These are phyloP conservation scores for mouse (Mus musculus) DNA, from an alignment of 2,113 vertebrate species.

Conservation along the genomic window DNA sequence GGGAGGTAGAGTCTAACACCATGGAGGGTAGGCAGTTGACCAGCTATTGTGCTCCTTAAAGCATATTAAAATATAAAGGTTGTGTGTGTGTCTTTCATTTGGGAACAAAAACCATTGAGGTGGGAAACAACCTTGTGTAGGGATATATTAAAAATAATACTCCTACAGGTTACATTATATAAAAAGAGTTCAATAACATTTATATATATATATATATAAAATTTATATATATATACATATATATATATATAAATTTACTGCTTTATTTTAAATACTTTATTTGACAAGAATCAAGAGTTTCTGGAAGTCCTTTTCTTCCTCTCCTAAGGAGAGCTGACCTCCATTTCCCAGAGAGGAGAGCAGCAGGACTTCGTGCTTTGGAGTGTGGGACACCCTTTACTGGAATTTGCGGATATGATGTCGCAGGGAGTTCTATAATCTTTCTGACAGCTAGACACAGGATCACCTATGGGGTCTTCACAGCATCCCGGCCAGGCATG, in stretches of 20 bases:
- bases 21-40: no score
- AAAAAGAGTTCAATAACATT: not conserved
- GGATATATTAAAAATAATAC: no score
- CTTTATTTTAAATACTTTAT: slow-evolving; percentile 2
- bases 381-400: not conserved
- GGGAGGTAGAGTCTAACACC: no score
- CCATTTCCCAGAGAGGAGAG: not conserved
- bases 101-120: no score
- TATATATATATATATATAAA: not conserved
- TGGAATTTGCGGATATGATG: not conserved
- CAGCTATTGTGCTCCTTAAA: no score
- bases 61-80: no score
- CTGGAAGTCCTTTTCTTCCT: not conserved
- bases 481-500: not conserved
- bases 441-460: slow-evolving; percentile 20
- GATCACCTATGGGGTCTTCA: not conserved
- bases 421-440: no score
- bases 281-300: not conserved
- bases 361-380: not conserved
- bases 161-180: not conserved
- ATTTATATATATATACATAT: no score
- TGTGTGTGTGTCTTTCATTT: no score
- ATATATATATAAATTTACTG: not conserved
- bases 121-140: no score
- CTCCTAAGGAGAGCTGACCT: not conserved